Base-by-base conservation (phyloP, 2,888 invertebrate species). In the Acleris cristana region DNA sequence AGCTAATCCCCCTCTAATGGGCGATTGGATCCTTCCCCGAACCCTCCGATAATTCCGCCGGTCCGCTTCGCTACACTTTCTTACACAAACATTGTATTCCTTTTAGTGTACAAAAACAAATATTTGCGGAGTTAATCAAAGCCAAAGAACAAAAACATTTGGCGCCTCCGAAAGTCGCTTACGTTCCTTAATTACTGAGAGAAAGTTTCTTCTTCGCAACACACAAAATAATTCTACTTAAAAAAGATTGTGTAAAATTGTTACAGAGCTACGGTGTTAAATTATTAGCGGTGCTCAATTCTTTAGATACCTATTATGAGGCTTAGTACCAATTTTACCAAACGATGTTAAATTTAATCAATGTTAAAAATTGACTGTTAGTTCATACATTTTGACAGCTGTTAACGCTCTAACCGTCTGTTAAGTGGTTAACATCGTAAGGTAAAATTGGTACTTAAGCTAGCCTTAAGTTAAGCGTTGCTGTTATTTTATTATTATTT, bases 1-100 rank as follows among this genome's bases (percentile, higher is more conserved):
- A 79, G 79, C 78, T 77, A 84, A 84, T 82, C 76, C 73, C 75
- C 72, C 75, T 73, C 74, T 80, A 80, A 84, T 80, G 79, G 79
- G 72, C 74, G 77, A 81, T 82, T 79, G 76, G 77, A 76, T 76
- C 72, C 73, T 75, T 65, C 66, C 70, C 70, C 64, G 21, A 60
- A 59, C 59, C 64, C 57, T 59, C 51, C 54, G 66, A 52, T 60
- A 56, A 63, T 69, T 57, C 55, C 49, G 49, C 48, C 51, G 65
- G 65, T 52, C 54, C 59, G 10, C 45, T 16, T 57, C 56, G 57
- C 52, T 65, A 59, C 60, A 61, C 65, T 65, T 69, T 57, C 61
- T 61, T 65, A 56, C 26, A 61, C 51, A 66, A 66, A 66, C 65
- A 66, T 61, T 49, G 55, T 52, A 61, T 65, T 60, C 60, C 65